Conservation (phyloP, 2,888 invertebrate genomes). For the Eucriotettix oculatus region DNA sequence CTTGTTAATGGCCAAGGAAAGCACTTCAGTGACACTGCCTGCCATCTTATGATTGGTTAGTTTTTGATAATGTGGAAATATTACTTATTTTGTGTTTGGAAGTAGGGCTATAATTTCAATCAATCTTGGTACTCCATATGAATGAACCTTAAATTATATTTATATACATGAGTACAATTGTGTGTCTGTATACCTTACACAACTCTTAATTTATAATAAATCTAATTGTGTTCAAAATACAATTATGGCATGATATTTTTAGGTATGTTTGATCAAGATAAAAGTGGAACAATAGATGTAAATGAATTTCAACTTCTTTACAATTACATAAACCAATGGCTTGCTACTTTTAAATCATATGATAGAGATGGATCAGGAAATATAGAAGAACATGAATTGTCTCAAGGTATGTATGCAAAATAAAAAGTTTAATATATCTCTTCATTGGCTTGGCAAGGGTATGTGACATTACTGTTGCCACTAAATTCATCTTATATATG, state of each 20-base stretch:
- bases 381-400: conserved; percentile 65
- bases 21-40: conserved; percentile 65
- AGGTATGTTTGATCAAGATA: conserved; percentile 82
- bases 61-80: neutral
- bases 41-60: conserved; percentile 70
- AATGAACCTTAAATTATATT: no score
- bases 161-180: no score
- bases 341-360: conserved; percentile 65
- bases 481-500: no score
- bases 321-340: conserved; percentile 79
- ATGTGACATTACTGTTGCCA: no score
- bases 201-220: no score
- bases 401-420: conserved; percentile 36
- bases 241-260: conserved; percentile 14
- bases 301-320: conserved; percentile 74
- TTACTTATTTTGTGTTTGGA: no score
- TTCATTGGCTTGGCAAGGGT: no score
- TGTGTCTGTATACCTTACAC: no score
- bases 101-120: no score
- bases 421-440: no score
- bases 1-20: conserved; percentile 74
- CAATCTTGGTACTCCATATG: no score
- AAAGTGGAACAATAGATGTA: conserved; percentile 66
- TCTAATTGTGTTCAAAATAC: no score
- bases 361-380: conserved; percentile 73